Evolutionary conservation across 2,797 vertebrate genomes (phyloP), one percentile per base, ranked within the genome.

Genomic region (Valencia hispanica): DNA sequence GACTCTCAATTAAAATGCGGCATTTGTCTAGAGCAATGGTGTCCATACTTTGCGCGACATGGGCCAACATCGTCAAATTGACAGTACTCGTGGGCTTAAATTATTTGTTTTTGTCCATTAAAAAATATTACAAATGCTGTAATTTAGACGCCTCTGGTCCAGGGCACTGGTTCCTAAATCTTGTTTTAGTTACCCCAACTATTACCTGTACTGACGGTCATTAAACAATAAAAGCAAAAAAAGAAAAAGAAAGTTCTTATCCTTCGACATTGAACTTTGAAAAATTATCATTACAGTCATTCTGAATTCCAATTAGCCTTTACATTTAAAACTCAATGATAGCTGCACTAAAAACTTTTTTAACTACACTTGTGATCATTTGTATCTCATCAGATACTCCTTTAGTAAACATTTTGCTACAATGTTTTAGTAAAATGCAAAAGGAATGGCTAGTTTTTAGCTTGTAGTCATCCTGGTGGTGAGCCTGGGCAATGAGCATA

Each of bases 1-100:
- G 12, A 61, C 32, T 39, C 10, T 45, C 27, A 51, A 47, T 39
- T 65, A 34, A 73, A 45, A 2, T 39, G n/a, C n/a, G n/a, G n/a
- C 90, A 93, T 91, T 91, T 93, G 91, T 86, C 79, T 68, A 43
- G 53, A 71, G 53, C 53, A 55, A n/a, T 55, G 9, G 11, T 55
- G 22, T 55, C 51, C 51, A 7, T 25, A 53, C 51, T 48, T 7
- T n/a, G 25, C 4, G 25, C 53, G 0, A 55, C 25, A 27, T 10
- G 1, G n/a, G n/a, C 22, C 51, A 25, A 53, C 18, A 53, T n/a
- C 15, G 0, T 53, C 22, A 25, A 53, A 1, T 53, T 53, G 27
- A 30, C n/a, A 14, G 55, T 30, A 27, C 11, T 30, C 8, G 1
- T 0, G 3, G 53, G n/a, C 4, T 27, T 57, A 27, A 57, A 55